Evolutionary conservation across 1,140 invertebrate genomes (phyloP), one percentile per base, ranked within the genome.

Genomic region (Helicoverpa armigera): DNA sequence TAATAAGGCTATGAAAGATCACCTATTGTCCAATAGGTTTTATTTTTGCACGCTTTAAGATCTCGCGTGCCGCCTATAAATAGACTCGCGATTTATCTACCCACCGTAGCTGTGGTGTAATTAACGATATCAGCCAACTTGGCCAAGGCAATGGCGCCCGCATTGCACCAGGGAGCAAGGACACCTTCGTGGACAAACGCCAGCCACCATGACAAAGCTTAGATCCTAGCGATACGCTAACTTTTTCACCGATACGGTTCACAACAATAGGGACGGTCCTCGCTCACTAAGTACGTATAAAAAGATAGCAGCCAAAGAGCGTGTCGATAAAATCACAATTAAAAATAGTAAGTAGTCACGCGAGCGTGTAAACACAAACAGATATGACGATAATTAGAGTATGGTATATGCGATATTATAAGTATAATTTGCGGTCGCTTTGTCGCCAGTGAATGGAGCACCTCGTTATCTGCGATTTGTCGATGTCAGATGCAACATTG

Each of bases 131-230:
- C 69, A 54, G 73, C 54, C 67, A 67, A 79, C 23, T 70, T 79
- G 54, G 54, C 67, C 65, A 79, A 79, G 77, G 77, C 67, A 14
- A 73, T 60, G 70, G 79, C 54, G 76, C 61, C 81, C 65, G 81
- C 77, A 82, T 75, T 82, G 81, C 81, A 80, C 61, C 81, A 82
- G 72, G 69, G 43, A 51, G 31, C 77, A 80, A 82, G 76, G 81
- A 79, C 75, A n/a, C 48, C 13, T 13, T 50, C 56, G 51, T 82
- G 81, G 81, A 78, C 50, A 43, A 53, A 16, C 70, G 76, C 77
- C 77, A 72, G 70, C 65, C 76, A 76, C 81, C 76, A 75, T 67
- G 18, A 56, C 35, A 75, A 35, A 53, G 9, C 35, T 18, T 75
- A 61, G 31, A 74, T 60, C 35, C 18, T 48, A 35, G 43, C 16